Percentiles rank a stretch among this genome's conserved stretches.
These are phyloP conservation scores for Pterois miles DNA, from an alignment of 2,797 vertebrate species.

Conservation along the genomic window DNA sequence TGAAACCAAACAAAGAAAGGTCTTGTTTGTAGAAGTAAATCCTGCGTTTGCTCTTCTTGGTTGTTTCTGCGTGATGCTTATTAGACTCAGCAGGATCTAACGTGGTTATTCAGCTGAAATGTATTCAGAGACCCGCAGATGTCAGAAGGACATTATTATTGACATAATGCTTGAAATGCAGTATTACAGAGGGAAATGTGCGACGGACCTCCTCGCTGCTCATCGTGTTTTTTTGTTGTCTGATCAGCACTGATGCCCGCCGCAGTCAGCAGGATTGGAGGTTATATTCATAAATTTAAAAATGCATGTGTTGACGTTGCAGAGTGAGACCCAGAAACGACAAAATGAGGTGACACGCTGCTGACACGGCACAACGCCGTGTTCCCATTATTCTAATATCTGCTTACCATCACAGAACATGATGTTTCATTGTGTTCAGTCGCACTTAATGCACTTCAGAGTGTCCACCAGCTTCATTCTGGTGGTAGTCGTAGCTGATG, in stretches of 20 bases:
- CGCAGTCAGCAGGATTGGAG: constrained; percentile 64
- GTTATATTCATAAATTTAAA: constrained; percentile 56
- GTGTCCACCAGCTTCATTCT: neutral
- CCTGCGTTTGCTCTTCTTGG: neutral
- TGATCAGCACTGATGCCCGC: constrained; percentile 44
- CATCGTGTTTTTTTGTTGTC: constrained; percentile 32
- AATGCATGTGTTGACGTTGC: constrained; percentile 60
- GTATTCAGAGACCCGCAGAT: constrained; percentile 9
- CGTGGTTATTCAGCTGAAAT: constrained; percentile 12
- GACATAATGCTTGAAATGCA: constrained; percentile 51
- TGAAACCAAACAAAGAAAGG: neutral
- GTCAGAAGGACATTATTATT: constrained; percentile 34
- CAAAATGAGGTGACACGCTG: constrained; percentile 57
- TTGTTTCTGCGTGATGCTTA: constrained; percentile 2
- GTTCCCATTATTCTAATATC: constrained; percentile 52
- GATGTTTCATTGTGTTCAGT: neutral
- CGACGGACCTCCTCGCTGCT: neutral
- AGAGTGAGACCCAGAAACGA: constrained; percentile 59
- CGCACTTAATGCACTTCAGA: neutral
- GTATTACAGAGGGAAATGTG: constrained; percentile 16
- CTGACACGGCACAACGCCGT: constrained; percentile 46
- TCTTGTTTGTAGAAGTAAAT: neutral
- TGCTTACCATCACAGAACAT: constrained; percentile 54
- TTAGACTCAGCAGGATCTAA: constrained; percentile 31
- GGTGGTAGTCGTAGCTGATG: neutral